Base-by-base conservation (phyloP, 1,140 invertebrate species). In the Andricus grossulariae region DNA sequence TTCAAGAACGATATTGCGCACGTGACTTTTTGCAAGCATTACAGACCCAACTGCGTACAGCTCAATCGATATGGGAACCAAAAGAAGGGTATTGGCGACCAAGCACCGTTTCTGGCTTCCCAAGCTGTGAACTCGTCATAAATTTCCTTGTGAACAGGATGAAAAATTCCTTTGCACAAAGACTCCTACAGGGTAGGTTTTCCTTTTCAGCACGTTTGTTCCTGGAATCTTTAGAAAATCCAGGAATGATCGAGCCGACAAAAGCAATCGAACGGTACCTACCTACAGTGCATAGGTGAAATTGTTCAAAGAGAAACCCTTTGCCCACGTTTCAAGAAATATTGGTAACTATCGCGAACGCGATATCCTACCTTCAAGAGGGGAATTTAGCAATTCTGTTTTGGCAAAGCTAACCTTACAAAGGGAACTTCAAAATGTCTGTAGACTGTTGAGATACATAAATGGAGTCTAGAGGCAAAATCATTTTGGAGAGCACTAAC, bases 131-230 rank as follows among this genome's bases (percentile, higher is more conserved):
- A 66, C 32, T 16, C 16, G n/a, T 15, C 25, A 66, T 66, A 66
- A 66, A 45, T 66, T 66, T 39, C 45, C 32, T 45, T n/a, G 0
- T 11, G 32, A 66, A 66, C 25, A 39, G 60, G 32, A 66, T 66
- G 32, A 66, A 66, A 66, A 66, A 66, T 66, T 66, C 60, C 60
- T 39, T 39, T n/a, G 60, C 60, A 45, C 60, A 66, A 66, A 66
- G 60, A 66, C 13, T 66, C 60, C 3, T 66, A 45, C 16, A n/a
- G 45, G 60, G 21, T 15, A 66, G 25, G 21, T 32, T 66, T 66
- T 66, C 60, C 60, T 66, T 66, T 66, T 39, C 32, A 45, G 60
- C 32, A 66, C 60, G 60, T 66, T 66, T 66, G 60, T 66, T 66
- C 25, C 32, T 45, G 60, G 32, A 66, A 66, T 66, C 32, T 66